Percentiles rank a stretch among this genome's conserved stretches.
Evolutionary conservation across 2,113 vertebrate genomes (phyloP).

Genomic region (Pseudorasbora parva): DNA sequence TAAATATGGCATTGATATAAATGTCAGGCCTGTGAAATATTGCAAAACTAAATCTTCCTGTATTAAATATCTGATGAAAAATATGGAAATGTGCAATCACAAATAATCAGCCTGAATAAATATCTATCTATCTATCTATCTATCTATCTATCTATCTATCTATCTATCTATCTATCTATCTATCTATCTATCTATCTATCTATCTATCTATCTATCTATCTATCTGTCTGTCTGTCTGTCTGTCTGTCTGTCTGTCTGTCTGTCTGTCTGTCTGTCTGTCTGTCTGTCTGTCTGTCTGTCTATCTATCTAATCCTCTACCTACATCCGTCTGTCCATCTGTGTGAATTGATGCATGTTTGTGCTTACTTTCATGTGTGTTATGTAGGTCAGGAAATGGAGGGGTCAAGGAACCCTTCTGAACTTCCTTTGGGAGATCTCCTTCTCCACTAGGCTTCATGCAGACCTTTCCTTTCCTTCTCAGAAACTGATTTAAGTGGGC

Average conservation of each 20-base stretch:
- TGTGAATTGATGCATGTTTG: background rate
- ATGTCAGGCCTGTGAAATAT: conserved; percentile 36
- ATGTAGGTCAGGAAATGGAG: background rate
- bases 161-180: too few species aligned
- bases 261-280: too few species aligned
- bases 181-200: too few species aligned
- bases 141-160: too few species aligned
- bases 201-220: too few species aligned
- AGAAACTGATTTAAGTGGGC: background rate
- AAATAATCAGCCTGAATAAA: background rate
- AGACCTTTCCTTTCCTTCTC: background rate
- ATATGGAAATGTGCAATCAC: background rate
- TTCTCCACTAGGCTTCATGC: background rate
- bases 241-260: too few species aligned
- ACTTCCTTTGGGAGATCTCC: conserved; percentile 8
- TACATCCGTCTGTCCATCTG: too few species aligned
- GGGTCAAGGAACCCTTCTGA: background rate
- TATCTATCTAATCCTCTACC: too few species aligned
- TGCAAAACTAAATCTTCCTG: conserved; percentile 15
- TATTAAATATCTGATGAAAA: conserved; percentile 29
- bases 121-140: background rate
- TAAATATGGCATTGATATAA: conserved; percentile 30
- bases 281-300: too few species aligned
- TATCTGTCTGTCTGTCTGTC: too few species aligned
- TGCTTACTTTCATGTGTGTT: background rate